Evolutionary conservation across 2,888 invertebrate species (phyloP).

Genomic region (Terebella lapidaria): DNA sequence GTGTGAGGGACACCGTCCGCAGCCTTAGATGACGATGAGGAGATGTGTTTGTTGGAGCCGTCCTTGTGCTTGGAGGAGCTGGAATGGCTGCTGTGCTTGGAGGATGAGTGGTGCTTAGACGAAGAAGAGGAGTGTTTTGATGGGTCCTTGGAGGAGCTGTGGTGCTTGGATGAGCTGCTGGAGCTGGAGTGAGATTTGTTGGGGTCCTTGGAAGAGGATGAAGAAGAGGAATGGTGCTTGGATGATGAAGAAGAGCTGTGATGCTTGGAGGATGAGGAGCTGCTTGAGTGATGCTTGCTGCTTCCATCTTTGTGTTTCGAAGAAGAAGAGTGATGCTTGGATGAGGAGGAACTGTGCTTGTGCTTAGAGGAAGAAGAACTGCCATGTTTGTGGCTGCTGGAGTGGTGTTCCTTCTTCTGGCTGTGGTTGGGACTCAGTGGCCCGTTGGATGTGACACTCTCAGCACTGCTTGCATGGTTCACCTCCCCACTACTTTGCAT

Average conservation of each 20-base stretch:
- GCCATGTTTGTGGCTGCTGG: constrained; percentile 14
- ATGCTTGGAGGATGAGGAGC: constrained; percentile 19
- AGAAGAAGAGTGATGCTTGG: constrained; percentile 23
- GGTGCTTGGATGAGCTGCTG: background rate
- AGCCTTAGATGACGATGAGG: background rate
- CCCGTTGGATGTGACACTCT: background rate
- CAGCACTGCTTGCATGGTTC: background rate
- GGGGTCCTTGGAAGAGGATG: constrained; percentile 7
- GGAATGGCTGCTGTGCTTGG: constrained; percentile 9
- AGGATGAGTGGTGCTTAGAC: constrained; percentile 8
- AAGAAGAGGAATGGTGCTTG: constrained; percentile 23
- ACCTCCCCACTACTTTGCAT: background rate
- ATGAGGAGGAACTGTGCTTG: constrained; percentile 25
- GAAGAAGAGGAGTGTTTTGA: constrained; percentile 3
- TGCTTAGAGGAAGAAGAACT: constrained; percentile 23
- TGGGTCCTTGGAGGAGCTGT: constrained; percentile 7
- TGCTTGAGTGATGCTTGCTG: background rate
- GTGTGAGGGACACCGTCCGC: no score
- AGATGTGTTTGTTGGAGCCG: constrained; percentile 7
- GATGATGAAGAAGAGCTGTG: constrained; percentile 25
- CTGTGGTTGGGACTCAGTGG: background rate
- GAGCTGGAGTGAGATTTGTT: background rate
- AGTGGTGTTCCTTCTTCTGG: constrained; percentile 6
- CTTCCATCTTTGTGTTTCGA: constrained; percentile 6
- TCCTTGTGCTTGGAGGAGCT: constrained; percentile 13